Evolutionary conservation across 2,113 vertebrate genomes (phyloP), one percentile per base, ranked within the genome.

Genomic region (Varanus salvator): DNA sequence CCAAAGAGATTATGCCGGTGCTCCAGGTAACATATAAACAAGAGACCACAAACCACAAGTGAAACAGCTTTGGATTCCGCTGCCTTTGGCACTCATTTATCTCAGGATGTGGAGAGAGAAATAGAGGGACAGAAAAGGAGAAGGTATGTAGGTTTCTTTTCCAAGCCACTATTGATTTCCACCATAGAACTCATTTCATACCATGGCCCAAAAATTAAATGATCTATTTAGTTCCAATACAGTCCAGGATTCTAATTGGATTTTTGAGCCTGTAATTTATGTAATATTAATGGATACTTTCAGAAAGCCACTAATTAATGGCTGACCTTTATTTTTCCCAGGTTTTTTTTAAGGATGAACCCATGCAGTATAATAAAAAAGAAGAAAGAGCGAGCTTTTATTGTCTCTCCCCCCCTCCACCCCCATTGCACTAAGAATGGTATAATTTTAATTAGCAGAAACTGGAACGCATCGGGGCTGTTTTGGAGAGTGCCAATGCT

Each of bases 151-250:
- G 95, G 94, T 91, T 91, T 90, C 87, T 91, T 91, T 94, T 38
- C 87, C 94, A 48, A 93, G 92, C 86, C 31, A 82, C 14, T 94
- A 97, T 96, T 69, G 91, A 97, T 97, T 97, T 97, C 94, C 95
- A 88, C 85, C 91, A 88, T 91, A 95, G 92, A 93, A 91, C 89
- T 97, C 92, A 95, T 97, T 96, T 96, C 91, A 96, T 96, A 97
- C 95, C 93, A 90, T 95, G 92, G 77, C 92, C 92, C 94, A 94
- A 96, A 97, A 97, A 97, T 97, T 95, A 96, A 97, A 97, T 96
- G 90, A 97, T 97, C 94, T 97, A 96, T 96, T 97, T 97, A 94
- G 90, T 97, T 97, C 90, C 95, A 97, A 96, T 96, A 96, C 92
- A 91, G 93, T 87, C 92, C 91, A 95, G 92, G 93, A 95, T 96